Percentiles rank a stretch among this genome's conserved stretches.
Conservation (phyloP, 1,140 invertebrate genomes). For the Campoletis sonorensis region DNA sequence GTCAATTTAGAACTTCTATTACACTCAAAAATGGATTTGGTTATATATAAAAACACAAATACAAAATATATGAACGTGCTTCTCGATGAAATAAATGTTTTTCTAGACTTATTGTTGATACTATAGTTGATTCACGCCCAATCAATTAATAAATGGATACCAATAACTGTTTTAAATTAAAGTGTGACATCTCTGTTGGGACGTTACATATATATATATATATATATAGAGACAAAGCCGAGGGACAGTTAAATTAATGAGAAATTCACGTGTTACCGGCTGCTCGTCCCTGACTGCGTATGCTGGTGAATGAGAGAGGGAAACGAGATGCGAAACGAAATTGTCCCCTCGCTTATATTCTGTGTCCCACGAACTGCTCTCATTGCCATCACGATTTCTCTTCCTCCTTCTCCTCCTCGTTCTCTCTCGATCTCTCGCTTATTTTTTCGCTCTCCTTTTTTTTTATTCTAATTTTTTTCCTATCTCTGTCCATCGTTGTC, state of each 20-base stretch:
- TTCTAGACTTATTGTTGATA: neutral
- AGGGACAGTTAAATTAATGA: conserved; percentile 46
- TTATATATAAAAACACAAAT: too few species aligned
- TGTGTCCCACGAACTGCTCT: conserved; percentile 17
- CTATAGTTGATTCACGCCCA: neutral
- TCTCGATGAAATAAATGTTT: too few species aligned
- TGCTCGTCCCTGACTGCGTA: neutral
- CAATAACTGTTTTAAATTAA: neutral
- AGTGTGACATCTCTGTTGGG: neutral
- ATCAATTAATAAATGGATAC: neutral
- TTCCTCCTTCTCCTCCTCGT: neutral
- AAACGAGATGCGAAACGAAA: conserved; percentile 51
- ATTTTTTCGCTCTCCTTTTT: neutral
- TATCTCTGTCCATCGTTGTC: neutral
- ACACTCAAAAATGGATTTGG: too few species aligned
- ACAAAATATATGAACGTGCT: too few species aligned
- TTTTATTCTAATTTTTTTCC: neutral
- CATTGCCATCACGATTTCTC: conserved; percentile 15
- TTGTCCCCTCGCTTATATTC: conserved; percentile 28
- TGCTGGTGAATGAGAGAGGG: conserved; percentile 39
- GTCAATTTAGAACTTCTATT: too few species aligned
- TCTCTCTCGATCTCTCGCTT: neutral
- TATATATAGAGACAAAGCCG: neutral
- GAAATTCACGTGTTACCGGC: conserved; percentile 32
- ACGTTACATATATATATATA: neutral